Conservation (phyloP, 2,113 vertebrate species). For the Penelope pileata region DNA sequence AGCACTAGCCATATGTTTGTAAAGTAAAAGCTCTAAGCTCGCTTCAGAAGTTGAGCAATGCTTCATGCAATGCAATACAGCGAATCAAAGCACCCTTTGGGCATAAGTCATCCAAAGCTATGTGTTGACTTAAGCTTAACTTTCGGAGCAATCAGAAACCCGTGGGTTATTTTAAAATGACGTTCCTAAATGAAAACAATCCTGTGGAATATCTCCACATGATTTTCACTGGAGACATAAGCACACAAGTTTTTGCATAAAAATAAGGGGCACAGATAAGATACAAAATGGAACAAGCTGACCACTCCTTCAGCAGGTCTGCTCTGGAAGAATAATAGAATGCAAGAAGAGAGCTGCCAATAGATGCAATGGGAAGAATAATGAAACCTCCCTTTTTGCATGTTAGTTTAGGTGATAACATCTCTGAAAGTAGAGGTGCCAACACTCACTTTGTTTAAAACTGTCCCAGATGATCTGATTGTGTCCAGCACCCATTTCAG, state of each 20-base stretch:
- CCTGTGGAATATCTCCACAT: neutral
- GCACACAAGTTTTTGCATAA: neutral
- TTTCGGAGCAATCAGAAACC: neutral
- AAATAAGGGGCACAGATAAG: neutral
- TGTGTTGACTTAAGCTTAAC: rapidly evolving
- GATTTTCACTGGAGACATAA: neutral
- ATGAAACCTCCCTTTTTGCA: neutral
- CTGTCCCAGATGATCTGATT: neutral
- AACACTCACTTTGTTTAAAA: neutral
- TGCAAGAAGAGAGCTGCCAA: neutral
- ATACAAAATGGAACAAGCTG: neutral
- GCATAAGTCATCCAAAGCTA: neutral
- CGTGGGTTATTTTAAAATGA: neutral
- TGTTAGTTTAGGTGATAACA: neutral
- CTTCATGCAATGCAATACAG: constrained; percentile 12
- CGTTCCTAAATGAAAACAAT: neutral
- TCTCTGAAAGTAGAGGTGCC: neutral
- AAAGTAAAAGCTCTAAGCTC: constrained; percentile 22
- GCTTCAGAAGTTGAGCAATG: neutral
- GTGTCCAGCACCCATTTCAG: neutral
- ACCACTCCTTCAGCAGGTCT: neutral
- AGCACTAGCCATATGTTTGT: neutral
- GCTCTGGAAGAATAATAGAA: neutral
- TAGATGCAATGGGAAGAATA: neutral
- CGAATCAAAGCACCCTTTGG: neutral